These are phyloP conservation scores for Panagrolaimus sp. DNA, from an alignment of 1,140 invertebrate species.

Conservation along the genomic window DNA sequence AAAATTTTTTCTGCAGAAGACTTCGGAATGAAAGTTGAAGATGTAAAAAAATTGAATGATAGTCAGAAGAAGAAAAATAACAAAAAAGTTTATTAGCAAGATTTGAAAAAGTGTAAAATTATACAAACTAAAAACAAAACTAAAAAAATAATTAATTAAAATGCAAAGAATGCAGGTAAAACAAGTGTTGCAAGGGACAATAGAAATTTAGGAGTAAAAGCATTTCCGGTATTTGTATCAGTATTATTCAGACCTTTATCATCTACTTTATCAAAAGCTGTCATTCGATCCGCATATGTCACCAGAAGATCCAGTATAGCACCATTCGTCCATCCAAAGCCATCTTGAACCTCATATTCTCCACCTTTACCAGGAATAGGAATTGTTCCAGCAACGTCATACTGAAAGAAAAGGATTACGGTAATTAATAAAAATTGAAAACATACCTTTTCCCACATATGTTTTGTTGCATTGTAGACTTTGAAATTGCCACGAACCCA, in stretches of 20 bases:
- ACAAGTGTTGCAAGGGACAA: too few relatives aligned
- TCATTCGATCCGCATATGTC: slow-evolving; percentile 28
- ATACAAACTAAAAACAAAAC: too few relatives aligned
- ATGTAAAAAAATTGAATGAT: too few relatives aligned
- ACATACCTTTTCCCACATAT: slow-evolving; percentile 76
- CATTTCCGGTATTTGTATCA: slow-evolving; percentile 67
- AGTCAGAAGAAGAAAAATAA: too few relatives aligned
- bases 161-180: too few relatives aligned
- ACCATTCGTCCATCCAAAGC: slow-evolving; percentile 90
- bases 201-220: slow-evolving; percentile 53
- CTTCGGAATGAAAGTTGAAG: too few relatives aligned
- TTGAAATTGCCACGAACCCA: slow-evolving; percentile 77
- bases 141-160: too few relatives aligned
- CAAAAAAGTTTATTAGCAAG: too few relatives aligned
- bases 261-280: not conserved
- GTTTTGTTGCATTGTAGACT: slow-evolving; percentile 67
- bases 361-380: slow-evolving; percentile 16
- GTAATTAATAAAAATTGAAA: not conserved
- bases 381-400: slow-evolving; percentile 23
- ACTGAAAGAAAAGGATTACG: slow-evolving; percentile 14
- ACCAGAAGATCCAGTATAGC: slow-evolving; percentile 71
- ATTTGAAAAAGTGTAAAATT: too few relatives aligned
- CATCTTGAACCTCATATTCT: slow-evolving; percentile 62
- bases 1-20: too few relatives aligned
- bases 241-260: slow-evolving; percentile 46